A percentile compares a stretch with the other conserved stretches of the same genome.
Evolutionary conservation across 2,888 invertebrate species (phyloP).

Genomic region (Cantharis rustica): DNA sequence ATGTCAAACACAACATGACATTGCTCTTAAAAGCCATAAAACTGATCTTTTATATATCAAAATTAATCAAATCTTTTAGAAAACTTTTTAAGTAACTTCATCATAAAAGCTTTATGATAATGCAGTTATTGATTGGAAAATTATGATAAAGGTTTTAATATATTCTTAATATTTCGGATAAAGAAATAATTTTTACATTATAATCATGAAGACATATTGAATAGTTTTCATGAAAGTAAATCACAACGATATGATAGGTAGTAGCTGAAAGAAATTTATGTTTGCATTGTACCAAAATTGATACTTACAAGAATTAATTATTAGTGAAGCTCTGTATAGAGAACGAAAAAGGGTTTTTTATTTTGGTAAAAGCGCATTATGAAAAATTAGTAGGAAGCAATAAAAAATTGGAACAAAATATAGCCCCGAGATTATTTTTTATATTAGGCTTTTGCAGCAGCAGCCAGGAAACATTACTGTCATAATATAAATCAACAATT

Average conservation of each 20-base stretch:
- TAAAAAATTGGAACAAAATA: background rate
- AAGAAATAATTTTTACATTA: background rate
- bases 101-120: background rate
- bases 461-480: background rate
- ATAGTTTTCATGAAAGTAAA: background rate
- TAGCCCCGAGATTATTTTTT: background rate
- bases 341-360: background rate
- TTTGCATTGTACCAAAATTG: background rate
- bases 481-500: background rate
- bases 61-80: background rate
- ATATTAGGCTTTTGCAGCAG: background rate
- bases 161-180: background rate
- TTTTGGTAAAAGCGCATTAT: background rate
- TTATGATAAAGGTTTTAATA: background rate
- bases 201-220: background rate
- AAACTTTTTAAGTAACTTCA: background rate
- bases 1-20: constrained; percentile 1
- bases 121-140: background rate
- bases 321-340: background rate
- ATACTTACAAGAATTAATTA: background rate
- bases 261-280: background rate
- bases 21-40: background rate
- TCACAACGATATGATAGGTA: background rate
- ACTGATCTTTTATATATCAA: background rate
- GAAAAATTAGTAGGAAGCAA: background rate